Conservation (phyloP, 1,140 invertebrate genomes). For the Cardiocondyla obscurior region DNA sequence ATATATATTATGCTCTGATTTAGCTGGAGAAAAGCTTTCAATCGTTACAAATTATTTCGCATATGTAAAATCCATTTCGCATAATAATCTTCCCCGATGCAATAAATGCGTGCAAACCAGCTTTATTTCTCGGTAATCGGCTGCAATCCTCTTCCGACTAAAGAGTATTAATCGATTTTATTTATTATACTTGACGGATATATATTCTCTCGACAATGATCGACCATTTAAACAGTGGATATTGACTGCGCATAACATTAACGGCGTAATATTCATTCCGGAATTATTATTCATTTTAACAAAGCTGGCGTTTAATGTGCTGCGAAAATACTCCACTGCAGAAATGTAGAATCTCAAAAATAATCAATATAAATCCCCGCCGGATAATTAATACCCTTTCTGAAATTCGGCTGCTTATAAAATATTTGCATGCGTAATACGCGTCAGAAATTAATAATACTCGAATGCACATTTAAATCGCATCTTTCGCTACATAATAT, state of each 20-base stretch:
- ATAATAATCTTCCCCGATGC: conserved; percentile 35
- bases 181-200: conserved; percentile 46
- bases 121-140: conserved; percentile 54
- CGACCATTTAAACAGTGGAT: conserved; percentile 31
- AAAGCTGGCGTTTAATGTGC: conserved; percentile 38
- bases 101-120: conserved; percentile 19
- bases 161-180: conserved; percentile 32
- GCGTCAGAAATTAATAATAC: background rate
- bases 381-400: background rate
- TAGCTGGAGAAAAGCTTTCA: conserved; percentile 41
- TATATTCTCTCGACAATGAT: conserved; percentile 38
- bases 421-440: background rate
- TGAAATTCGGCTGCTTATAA: background rate
- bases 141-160: conserved; percentile 46
- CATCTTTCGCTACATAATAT: no score
- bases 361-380: conserved; percentile 15
- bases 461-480: background rate
- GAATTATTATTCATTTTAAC: conserved; percentile 33
- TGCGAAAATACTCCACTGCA: background rate
- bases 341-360: conserved; percentile 20
- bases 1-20: conserved; percentile 17
- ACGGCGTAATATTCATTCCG: conserved; percentile 12
- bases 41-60: conserved; percentile 58
- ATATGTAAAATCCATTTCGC: conserved; percentile 52
- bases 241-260: conserved; percentile 47